phyloP scores from a whole-genome alignment of 2,888 invertebrate species.

The Seira musarum region DNA sequence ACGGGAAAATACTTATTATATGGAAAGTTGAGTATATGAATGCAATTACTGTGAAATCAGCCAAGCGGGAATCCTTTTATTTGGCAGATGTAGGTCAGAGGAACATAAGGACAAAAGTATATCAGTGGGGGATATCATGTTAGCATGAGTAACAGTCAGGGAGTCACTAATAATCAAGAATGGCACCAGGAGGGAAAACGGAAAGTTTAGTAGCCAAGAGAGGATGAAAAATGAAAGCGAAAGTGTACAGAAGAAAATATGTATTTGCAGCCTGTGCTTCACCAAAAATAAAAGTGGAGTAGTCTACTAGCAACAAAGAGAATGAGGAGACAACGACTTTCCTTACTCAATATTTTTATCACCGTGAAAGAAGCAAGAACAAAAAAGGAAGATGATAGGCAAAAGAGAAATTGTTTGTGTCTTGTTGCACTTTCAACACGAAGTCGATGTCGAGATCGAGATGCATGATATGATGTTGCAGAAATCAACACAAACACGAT shows the following conservation, averaged over 20 bases:
- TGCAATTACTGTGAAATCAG: conserved; percentile 57
- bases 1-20: not conserved
- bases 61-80: conserved; percentile 56
- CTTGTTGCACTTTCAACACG: too few species aligned
- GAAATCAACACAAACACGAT: too few species aligned
- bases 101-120: conserved; percentile 19
- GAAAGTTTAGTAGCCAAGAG: conserved; percentile 29
- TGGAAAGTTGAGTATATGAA: conserved; percentile 32
- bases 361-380: not conserved
- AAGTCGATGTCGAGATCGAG: too few species aligned
- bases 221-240: not conserved
- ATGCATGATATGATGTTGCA: too few species aligned
- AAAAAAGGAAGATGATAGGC: not conserved
- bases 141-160: not conserved
- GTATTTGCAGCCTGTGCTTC: conserved; percentile 6
- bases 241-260: conserved; percentile 16
- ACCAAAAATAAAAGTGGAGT: conserved; percentile 4
- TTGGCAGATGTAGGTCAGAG: conserved; percentile 58
- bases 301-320: conserved; percentile 1
- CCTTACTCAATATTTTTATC: not conserved
- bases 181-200: conserved; percentile 26
- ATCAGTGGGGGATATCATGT: not conserved
- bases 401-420: not conserved
- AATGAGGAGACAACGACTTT: conserved; percentile 25
- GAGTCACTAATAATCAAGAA: conserved; percentile 46